Evolutionary conservation across 2,113 vertebrate genomes (phyloP), one percentile per base, ranked within the genome.

Genomic region (Periophthalmodon schlosseri): DNA sequence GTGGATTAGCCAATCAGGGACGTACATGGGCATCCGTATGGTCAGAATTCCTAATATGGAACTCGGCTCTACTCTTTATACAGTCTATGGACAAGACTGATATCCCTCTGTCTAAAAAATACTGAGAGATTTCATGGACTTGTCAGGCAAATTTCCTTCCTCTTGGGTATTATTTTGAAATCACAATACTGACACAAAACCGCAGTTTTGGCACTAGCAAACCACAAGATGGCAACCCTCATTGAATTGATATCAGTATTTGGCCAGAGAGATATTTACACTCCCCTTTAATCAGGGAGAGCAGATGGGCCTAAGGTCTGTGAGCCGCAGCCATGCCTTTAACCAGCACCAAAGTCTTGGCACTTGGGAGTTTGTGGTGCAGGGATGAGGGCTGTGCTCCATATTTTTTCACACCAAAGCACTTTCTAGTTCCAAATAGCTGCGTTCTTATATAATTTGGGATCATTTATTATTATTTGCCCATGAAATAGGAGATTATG

Each of bases 231-330:
- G 87, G 87, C 79, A 84, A 69, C 80, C 71, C 86, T 88, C 67
- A 68, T 82, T 85, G 85, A 85, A 86, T 68, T 81, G 78, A 82
- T 89, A 86, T 89, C 79, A 87, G 82, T 88, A 87, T 81, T 86
- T 91, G 87, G 84, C 84, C 80, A 75, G 63, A 81, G 71, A 86
- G 20, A 80, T 85, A 87, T 87, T 88, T 89, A 83, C 78, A 85
- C 86, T 83, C 84, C 82, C 82, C 78, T 89, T 87, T 91, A 89
- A 90, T 90, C 82, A 88, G 74, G 76, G 66, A 64, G 73, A 89
- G 74, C 90, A 91, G 89, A 88, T 90, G 87, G 85, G 75, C 69
- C 61, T 70, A 77, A 79, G 80, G 83, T 86, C 87, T 89, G 77
- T 86, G 84, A 82, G 86, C 86, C 84, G 81, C 84, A 73, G 82